Conservation (phyloP, 2,888 invertebrate species). For the Apotomis capreana region DNA sequence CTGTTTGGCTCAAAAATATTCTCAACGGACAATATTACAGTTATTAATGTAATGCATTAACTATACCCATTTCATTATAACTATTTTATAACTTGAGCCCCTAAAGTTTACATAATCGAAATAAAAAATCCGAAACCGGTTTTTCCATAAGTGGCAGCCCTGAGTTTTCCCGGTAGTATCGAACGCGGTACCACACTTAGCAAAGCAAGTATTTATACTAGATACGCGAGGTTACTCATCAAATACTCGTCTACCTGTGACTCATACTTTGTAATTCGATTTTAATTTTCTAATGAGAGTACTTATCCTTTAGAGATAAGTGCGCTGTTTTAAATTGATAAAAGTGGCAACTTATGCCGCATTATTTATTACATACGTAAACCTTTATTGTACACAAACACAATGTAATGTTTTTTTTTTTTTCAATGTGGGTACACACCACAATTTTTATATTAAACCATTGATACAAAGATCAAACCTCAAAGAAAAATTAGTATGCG, state of each 20-base stretch:
- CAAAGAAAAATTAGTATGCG: no score
- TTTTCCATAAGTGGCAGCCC: slow-evolving; percentile 39
- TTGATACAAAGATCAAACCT: no score
- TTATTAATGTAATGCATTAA: no score
- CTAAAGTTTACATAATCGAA: slow-evolving; percentile 11
- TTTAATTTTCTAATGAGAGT: slow-evolving; percentile 17
- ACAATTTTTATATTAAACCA: no score
- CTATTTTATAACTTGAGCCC: slow-evolving; percentile 6
- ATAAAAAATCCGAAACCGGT: slow-evolving; percentile 20
- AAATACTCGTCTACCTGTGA: slow-evolving; percentile 26
- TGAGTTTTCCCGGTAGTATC: slow-evolving; percentile 47
- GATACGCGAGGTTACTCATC: slow-evolving; percentile 31
- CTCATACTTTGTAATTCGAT: slow-evolving; percentile 33
- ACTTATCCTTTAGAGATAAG: background rate
- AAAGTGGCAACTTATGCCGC: background rate
- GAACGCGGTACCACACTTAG: slow-evolving; percentile 49
- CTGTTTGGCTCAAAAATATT: no score
- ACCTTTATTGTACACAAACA: no score
- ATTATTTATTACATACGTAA: background rate
- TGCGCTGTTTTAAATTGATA: background rate
- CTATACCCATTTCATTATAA: background rate
- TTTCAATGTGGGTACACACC: no score
- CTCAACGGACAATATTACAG: no score
- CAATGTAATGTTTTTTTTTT: no score
- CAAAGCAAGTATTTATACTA: slow-evolving; percentile 46